A percentile compares a stretch with the other conserved stretches of the same genome.
These are phyloP conservation scores for Caradrina clavipalpis DNA, from an alignment of 2,888 invertebrate genomes.

Conservation along the genomic window DNA sequence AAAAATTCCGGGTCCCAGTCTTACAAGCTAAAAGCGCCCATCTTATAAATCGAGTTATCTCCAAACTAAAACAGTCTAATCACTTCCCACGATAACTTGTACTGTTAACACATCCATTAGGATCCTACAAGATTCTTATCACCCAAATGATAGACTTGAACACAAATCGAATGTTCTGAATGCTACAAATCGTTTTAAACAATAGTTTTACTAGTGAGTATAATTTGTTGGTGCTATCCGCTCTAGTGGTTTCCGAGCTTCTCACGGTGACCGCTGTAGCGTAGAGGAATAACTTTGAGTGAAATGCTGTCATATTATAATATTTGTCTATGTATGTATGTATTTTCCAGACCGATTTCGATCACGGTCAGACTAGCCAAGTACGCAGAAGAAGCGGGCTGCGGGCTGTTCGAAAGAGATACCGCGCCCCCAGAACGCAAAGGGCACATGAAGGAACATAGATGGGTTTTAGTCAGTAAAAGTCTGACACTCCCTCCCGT, in stretches of 20 bases:
- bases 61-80: background rate
- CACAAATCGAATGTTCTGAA: slow-evolving; percentile 42
- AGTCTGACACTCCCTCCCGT: no score
- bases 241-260: slow-evolving; percentile 51
- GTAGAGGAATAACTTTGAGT: slow-evolving; percentile 32
- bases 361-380: no score
- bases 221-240: slow-evolving; percentile 50
- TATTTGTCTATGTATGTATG: no score
- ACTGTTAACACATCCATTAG: slow-evolving; percentile 37
- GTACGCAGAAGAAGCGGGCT: no score
- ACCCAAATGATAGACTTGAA: slow-evolving; percentile 50
- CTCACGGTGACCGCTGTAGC: slow-evolving; percentile 59
- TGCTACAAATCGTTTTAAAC: slow-evolving; percentile 53
- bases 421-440: no score
- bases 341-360: no score
- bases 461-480: no score
- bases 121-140: slow-evolving; percentile 61
- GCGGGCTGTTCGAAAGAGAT: no score
- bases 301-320: slow-evolving; percentile 30
- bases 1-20: no score
- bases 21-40: no score
- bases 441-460: no score
- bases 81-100: slow-evolving; percentile 53
- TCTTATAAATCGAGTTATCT: background rate
- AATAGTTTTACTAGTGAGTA: slow-evolving; percentile 42